phyloP scores from a whole-genome alignment of 2,113 vertebrate genomes.

The Clarias gariepinus region DNA sequence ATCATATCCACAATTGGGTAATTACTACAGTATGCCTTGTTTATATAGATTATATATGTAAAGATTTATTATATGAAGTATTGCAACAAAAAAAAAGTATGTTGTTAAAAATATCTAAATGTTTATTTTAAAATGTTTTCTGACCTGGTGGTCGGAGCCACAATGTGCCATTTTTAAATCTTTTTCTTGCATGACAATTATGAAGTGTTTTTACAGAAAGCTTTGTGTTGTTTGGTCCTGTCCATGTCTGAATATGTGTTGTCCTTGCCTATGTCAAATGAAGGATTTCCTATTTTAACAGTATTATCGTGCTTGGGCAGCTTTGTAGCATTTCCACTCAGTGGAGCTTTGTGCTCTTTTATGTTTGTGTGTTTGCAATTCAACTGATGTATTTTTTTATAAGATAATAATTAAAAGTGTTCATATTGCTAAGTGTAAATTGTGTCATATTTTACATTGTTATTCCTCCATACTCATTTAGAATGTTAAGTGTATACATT shows the following conservation, averaged over 20 bases:
- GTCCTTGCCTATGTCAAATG: conserved; percentile 75
- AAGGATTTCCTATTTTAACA: conserved; percentile 69
- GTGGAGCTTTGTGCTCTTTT: conserved; percentile 48
- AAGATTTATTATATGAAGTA: conserved; percentile 76
- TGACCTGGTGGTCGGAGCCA: conserved; percentile 70
- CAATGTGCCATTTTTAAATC: conserved; percentile 78
- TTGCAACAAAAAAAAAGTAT: conserved; percentile 74
- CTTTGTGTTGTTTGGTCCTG: conserved; percentile 73
- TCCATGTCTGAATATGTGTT: conserved; percentile 55
- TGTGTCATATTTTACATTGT: conserved; percentile 37
- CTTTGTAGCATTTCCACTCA: conserved; percentile 66
- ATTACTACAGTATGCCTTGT: conserved; percentile 65
- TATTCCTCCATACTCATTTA: not conserved
- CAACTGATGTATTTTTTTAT: conserved; percentile 60
- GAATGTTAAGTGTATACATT: too few species aligned
- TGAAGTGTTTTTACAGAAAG: conserved; percentile 71
- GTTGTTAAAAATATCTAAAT: conserved; percentile 70
- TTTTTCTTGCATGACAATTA: conserved; percentile 84
- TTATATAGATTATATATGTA: conserved; percentile 60
- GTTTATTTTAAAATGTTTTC: conserved; percentile 72
- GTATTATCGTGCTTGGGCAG: conserved; percentile 73
- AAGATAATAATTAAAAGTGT: conserved; percentile 67
- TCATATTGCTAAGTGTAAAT: conserved; percentile 74
- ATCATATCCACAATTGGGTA: conserved; percentile 73
- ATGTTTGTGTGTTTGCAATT: conserved; percentile 43